Conservation (phyloP, 2,888 invertebrate genomes). For the Sesia bembeciformis region DNA sequence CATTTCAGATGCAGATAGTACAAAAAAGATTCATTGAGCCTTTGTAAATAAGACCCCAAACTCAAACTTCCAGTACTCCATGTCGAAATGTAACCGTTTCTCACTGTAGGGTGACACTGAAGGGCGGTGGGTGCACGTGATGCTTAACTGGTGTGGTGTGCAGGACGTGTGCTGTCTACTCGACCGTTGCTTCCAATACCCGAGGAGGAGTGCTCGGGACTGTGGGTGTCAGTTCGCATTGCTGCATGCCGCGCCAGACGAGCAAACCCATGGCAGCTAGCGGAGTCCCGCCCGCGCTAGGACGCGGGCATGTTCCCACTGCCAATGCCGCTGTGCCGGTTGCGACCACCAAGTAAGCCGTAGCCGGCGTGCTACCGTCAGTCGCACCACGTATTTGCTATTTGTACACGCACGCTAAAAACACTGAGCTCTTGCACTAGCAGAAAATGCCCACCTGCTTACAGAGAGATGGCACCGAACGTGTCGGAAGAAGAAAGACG, state of each 20-base stretch:
- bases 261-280: slow-evolving; percentile 72
- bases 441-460: not conserved
- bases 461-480: not conserved
- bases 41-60: not conserved
- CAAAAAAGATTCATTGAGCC: no score
- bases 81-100: slow-evolving; percentile 1
- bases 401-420: not conserved
- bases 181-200: slow-evolving; percentile 92
- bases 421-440: not conserved
- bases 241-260: slow-evolving; percentile 87
- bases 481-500: no score
- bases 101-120: slow-evolving; percentile 8
- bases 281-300: slow-evolving; percentile 63
- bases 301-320: slow-evolving; percentile 65
- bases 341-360: slow-evolving; percentile 71
- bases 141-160: slow-evolving; percentile 67
- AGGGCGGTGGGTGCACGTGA: slow-evolving; percentile 32
- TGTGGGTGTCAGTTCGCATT: slow-evolving; percentile 94
- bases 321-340: slow-evolving; percentile 65
- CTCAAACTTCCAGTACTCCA: not conserved
- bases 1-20: no score
- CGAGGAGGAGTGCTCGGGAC: slow-evolving; percentile 85
- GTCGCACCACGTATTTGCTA: not conserved
- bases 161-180: slow-evolving; percentile 90
- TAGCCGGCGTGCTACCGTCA: slow-evolving; percentile 27